These are phyloP conservation scores for Erpetoichthys calabaricus DNA, from an alignment of 2,797 vertebrate species.

Conservation along the genomic window DNA sequence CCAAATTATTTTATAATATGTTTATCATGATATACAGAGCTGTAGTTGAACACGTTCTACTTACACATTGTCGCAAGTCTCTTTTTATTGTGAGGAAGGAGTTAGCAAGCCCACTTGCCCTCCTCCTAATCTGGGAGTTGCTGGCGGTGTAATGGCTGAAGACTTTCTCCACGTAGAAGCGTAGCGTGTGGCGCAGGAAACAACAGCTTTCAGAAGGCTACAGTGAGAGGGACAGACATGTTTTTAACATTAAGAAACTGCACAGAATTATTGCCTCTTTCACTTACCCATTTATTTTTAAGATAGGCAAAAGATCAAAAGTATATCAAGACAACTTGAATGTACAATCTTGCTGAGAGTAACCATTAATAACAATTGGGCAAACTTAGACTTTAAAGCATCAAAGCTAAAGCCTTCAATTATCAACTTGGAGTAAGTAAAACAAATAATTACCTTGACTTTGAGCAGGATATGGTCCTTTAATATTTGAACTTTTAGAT, in stretches of 20 bases:
- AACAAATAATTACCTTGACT: slow-evolving; percentile 31
- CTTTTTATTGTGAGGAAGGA: slow-evolving; percentile 49
- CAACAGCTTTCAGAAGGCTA: slow-evolving; percentile 54
- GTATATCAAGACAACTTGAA: no score
- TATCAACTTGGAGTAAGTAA: neutral
- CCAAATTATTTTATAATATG: neutral
- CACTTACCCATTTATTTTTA: neutral
- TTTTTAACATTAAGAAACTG: neutral
- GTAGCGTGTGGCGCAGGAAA: slow-evolving; percentile 47
- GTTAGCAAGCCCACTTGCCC: slow-evolving; percentile 52
- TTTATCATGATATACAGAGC: neutral
- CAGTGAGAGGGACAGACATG: neutral
- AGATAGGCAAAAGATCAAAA: no score
- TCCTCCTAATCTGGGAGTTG: slow-evolving; percentile 33
- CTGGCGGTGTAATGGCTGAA: slow-evolving; percentile 37
- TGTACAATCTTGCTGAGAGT: no score
- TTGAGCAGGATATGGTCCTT: slow-evolving; percentile 28
- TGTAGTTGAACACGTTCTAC: slow-evolving; percentile 15
- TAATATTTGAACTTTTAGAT: slow-evolving; percentile 39
- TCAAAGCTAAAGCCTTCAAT: no score
- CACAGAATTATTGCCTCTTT: neutral
- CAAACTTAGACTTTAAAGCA: no score
- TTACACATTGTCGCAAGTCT: slow-evolving; percentile 49
- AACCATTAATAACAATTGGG: no score
- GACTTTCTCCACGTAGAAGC: slow-evolving; percentile 55